Conservation (phyloP, 2,113 vertebrate species). For the Hydrochoerus hydrochaeris region DNA sequence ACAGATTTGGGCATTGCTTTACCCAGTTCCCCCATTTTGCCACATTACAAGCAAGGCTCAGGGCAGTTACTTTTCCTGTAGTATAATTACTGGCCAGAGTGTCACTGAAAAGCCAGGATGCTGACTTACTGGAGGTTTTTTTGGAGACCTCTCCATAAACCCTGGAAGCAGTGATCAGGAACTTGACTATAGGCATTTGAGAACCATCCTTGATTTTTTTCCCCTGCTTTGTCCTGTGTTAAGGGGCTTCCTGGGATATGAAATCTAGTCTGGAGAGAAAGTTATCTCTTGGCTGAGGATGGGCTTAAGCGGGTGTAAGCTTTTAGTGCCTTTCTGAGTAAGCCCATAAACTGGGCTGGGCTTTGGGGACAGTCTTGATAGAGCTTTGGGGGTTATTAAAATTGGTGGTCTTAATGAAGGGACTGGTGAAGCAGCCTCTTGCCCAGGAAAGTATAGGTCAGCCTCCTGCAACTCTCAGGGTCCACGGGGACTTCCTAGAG, state of each 20-base stretch:
- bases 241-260: not conserved
- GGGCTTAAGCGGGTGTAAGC: not conserved
- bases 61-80: not conserved
- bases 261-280: not conserved
- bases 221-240: not conserved
- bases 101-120: not conserved
- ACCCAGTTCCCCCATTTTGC: not conserved
- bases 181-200: not conserved
- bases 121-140: not conserved
- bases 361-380: not conserved
- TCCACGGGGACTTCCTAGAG: not conserved
- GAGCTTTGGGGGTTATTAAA: no score
- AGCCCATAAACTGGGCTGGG: not conserved
- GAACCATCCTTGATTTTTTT: not conserved
- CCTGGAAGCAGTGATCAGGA: no score
- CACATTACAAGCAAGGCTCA: not conserved
- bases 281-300: not conserved
- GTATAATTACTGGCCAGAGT: not conserved
- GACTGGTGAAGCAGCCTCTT: not conserved
- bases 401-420: no score
- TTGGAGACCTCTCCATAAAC: not conserved
- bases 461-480: not conserved
- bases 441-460: not conserved
- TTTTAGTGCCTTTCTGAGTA: not conserved
- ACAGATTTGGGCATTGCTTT: not conserved